Conservation (phyloP, 1,140 invertebrate species). For the Halesus radiatus region DNA sequence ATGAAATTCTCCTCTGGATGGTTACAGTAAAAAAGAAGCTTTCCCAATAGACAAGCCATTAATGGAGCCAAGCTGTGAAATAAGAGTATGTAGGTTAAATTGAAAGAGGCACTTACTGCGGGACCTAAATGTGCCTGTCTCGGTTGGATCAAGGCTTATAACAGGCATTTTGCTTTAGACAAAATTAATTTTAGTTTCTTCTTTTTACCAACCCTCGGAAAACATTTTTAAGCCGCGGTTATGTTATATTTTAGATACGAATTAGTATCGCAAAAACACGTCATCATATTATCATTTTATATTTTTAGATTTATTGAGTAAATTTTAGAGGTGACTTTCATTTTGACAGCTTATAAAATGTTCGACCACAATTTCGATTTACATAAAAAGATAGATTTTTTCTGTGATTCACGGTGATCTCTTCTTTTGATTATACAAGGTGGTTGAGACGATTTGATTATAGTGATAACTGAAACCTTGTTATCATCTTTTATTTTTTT, state of each 20-base stretch:
- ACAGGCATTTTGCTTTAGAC: not conserved
- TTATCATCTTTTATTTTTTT: no score
- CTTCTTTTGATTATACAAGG: no score
- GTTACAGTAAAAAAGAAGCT: constrained; percentile 18
- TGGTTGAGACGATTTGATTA: no score
- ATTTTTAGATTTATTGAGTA: no score
- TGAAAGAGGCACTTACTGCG: constrained; percentile 37
- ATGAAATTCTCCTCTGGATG: constrained; percentile 5
- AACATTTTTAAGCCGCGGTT: not conserved
- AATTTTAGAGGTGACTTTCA: no score
- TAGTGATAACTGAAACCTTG: no score
- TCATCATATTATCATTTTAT: no score
- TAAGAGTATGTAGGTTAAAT: constrained; percentile 37
- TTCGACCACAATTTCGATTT: no score
- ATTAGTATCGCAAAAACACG: not conserved
- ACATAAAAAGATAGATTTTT: no score
- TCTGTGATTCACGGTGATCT: no score
- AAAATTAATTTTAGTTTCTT: constrained; percentile 2
- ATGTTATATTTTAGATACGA: not conserved
- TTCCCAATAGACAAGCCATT: constrained; percentile 32
- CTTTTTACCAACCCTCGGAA: not conserved
- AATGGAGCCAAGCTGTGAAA: constrained; percentile 37
- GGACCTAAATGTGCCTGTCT: not conserved
- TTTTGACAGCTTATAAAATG: no score
- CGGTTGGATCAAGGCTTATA: not conserved